Percentiles rank a stretch among this genome's conserved stretches.
These are phyloP conservation scores for Fregetta grallaria DNA, from an alignment of 2,113 vertebrate genomes.

Conservation along the genomic window DNA sequence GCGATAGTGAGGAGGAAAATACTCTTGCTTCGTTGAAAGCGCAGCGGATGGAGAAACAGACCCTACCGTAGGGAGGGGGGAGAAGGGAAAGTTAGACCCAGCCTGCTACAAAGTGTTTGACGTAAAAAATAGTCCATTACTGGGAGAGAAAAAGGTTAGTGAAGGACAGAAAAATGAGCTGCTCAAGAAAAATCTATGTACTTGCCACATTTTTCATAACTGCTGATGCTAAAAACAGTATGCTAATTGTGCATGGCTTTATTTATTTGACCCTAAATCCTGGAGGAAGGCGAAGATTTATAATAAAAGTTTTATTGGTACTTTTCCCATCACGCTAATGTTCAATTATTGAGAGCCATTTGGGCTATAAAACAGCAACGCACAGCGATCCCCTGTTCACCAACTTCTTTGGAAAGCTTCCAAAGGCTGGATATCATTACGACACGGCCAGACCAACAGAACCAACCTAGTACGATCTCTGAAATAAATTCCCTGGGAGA, in stretches of 20 bases:
- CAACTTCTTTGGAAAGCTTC: background rate
- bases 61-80: background rate
- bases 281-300: background rate
- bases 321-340: constrained; percentile 1
- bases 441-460: background rate
- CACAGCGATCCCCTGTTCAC: background rate
- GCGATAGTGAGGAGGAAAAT: background rate
- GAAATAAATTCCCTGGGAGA: background rate
- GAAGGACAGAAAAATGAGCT: constrained; percentile 8
- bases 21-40: background rate
- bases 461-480: background rate
- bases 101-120: background rate
- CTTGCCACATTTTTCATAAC: background rate
- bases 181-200: background rate
- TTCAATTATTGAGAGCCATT: constrained; percentile 27
- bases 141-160: background rate
- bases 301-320: constrained; percentile 28
- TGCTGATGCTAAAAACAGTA: constrained; percentile 38
- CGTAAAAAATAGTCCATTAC: background rate
- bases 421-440: background rate
- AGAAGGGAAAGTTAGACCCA: background rate
- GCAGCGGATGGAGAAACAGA: rapidly evolving
- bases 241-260: background rate
- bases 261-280: constrained; percentile 22
- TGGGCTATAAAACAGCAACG: background rate